Percentiles rank a stretch among this genome's conserved stretches.
Evolutionary conservation across 2,797 vertebrate species (phyloP).

Genomic region (Coluber constrictor): DNA sequence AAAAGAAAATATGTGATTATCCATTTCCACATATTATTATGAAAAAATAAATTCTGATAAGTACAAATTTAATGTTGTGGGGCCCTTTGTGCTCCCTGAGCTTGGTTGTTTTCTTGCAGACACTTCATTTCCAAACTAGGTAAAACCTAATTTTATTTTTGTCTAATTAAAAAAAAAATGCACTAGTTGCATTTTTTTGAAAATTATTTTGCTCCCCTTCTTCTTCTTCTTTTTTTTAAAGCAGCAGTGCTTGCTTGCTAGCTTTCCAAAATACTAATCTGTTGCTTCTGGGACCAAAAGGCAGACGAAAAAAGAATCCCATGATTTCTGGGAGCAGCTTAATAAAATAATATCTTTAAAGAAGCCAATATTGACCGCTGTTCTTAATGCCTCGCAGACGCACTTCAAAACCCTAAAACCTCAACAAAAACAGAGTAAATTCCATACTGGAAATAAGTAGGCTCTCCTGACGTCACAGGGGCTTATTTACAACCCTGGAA

Average conservation of each 20-base stretch:
- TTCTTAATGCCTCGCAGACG: not conserved
- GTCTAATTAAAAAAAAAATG: not conserved
- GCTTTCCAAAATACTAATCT: not conserved
- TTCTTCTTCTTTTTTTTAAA: not conserved
- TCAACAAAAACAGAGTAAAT: not conserved
- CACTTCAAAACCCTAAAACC: not conserved
- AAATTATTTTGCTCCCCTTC: not conserved
- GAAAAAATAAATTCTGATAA: not conserved
- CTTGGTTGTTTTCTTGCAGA: not conserved
- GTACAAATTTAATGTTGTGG: not conserved
- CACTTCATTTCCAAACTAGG: not conserved
- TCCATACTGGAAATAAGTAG: not conserved
- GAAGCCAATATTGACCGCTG: not conserved
- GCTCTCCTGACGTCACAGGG: not conserved
- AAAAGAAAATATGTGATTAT: not conserved
- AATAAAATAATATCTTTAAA: not conserved
- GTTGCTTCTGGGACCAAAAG: not conserved
- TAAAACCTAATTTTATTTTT: not conserved
- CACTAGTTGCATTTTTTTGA: not conserved
- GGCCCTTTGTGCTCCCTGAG: not conserved
- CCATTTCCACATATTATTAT: not conserved
- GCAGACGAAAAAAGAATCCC: not conserved
- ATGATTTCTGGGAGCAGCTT: not conserved
- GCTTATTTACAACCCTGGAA: not conserved
- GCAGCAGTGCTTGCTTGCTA: not conserved